These are phyloP conservation scores for Blastomussa wellsi DNA, from an alignment of 92 coral and sea anemone species.

Conservation along the genomic window DNA sequence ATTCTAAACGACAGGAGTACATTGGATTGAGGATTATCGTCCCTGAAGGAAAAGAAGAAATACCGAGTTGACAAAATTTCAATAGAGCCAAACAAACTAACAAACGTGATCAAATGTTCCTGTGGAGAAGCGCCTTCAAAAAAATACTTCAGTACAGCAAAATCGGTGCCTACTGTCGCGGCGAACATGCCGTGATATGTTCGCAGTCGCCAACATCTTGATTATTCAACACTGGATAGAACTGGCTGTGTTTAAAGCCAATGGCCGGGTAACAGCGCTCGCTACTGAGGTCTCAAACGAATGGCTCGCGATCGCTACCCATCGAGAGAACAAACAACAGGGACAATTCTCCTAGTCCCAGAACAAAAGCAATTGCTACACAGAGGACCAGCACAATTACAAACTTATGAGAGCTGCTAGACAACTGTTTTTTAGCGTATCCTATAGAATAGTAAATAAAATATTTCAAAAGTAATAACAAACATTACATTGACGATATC, in stretches of 20 bases:
- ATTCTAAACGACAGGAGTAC: slow-evolving; percentile 81
- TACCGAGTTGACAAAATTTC: not conserved
- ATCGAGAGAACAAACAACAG: no score
- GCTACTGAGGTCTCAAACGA: no score
- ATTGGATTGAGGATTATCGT: slow-evolving; percentile 69
- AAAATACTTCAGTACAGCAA: no score
- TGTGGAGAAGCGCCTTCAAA: not conserved
- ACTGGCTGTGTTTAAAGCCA: not conserved
- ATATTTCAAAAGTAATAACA: not conserved
- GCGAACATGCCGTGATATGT: no score
- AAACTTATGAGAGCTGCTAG: no score
- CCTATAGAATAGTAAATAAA: not conserved
- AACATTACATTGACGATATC: not conserved
- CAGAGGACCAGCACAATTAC: no score
- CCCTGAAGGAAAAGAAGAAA: slow-evolving; percentile 42
- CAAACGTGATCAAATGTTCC: not conserved
- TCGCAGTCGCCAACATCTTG: not conserved
- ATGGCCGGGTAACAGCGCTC: no score
- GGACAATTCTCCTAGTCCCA: no score
- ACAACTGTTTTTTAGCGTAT: not conserved
- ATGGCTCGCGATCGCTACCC: no score
- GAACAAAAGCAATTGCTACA: no score
- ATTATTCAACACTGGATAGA: not conserved
- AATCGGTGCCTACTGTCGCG: no score
- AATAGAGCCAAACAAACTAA: not conserved